Conservation (phyloP, 2,888 invertebrate genomes). For the Epirrhoe alternata region DNA sequence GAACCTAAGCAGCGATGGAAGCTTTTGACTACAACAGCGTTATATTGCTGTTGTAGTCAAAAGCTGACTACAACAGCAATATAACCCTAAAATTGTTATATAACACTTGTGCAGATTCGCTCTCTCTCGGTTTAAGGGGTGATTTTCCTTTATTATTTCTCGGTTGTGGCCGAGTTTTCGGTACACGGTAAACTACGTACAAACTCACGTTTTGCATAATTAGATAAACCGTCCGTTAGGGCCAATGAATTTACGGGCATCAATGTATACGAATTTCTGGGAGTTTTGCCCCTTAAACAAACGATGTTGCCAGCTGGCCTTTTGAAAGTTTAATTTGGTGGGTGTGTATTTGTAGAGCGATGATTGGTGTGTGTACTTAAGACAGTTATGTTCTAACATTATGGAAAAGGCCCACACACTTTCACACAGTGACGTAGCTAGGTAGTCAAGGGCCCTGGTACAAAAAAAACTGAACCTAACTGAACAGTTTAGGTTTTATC, state of each 20-base stretch:
- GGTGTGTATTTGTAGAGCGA: conserved; percentile 11
- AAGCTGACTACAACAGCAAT: not conserved
- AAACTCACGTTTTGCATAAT: conserved; percentile 76
- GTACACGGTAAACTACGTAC: conserved; percentile 62
- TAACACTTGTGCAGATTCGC: conserved; percentile 16
- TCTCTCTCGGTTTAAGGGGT: conserved; percentile 38
- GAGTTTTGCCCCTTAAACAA: conserved; percentile 22
- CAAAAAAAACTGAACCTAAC: no score
- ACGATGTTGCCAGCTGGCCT: conserved; percentile 14
- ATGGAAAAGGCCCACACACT: not conserved
- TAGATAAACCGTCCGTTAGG: conserved; percentile 66
- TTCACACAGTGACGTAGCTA: no score
- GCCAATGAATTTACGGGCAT: conserved; percentile 54
- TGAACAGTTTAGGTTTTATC: no score
- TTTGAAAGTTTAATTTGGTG: conserved; percentile 27
- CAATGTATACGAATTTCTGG: conserved; percentile 50
- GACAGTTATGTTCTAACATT: not conserved
- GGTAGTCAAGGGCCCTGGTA: no score
- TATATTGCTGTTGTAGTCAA: no score
- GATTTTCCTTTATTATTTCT: conserved; percentile 68
- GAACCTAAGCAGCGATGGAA: no score
- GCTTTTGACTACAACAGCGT: no score
- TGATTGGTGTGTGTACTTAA: conserved; percentile 2
- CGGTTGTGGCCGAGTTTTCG: conserved; percentile 48
- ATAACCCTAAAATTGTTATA: conserved; percentile 7